Evolutionary conservation across 2,113 vertebrate species (phyloP).

Genomic region (Meleagris gallopavo): DNA sequence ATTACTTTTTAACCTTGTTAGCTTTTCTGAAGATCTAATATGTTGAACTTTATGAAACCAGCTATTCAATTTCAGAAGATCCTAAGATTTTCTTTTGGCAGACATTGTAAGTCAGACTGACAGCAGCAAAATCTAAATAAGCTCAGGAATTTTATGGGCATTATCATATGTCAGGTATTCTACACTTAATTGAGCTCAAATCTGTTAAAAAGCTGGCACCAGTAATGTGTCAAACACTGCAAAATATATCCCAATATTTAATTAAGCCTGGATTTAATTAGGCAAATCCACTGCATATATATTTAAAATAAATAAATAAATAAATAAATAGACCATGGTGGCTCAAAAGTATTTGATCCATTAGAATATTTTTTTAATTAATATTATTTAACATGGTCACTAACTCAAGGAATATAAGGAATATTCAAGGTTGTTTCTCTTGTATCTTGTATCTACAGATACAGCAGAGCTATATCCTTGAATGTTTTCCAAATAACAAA

Average conservation of each 20-base stretch:
- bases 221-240: not conserved
- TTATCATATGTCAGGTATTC: constrained; percentile 13
- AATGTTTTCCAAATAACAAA: not conserved
- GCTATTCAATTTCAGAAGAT: constrained; percentile 25
- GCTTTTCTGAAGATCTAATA: constrained; percentile 41
- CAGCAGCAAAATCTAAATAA: constrained; percentile 50
- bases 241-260: constrained; percentile 23
- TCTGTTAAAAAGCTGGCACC: not conserved
- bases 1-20: constrained; percentile 42
- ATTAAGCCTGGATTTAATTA: not conserved
- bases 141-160: constrained; percentile 24
- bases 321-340: not conserved
- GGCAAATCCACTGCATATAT: not conserved
- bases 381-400: not conserved
- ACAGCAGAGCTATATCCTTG: not conserved
- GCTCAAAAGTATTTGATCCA: not conserved
- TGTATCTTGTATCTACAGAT: not conserved
- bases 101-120: not conserved
- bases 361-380: not conserved
- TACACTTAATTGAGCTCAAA: constrained; percentile 32
- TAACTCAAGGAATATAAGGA: not conserved
- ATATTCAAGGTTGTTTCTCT: not conserved
- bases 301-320: not conserved
- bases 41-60: not conserved
- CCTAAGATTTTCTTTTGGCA: constrained; percentile 37